Evolutionary conservation across 2,888 invertebrate genomes (phyloP), one percentile per base, ranked within the genome.

Genomic region (Ophion costatus): DNA sequence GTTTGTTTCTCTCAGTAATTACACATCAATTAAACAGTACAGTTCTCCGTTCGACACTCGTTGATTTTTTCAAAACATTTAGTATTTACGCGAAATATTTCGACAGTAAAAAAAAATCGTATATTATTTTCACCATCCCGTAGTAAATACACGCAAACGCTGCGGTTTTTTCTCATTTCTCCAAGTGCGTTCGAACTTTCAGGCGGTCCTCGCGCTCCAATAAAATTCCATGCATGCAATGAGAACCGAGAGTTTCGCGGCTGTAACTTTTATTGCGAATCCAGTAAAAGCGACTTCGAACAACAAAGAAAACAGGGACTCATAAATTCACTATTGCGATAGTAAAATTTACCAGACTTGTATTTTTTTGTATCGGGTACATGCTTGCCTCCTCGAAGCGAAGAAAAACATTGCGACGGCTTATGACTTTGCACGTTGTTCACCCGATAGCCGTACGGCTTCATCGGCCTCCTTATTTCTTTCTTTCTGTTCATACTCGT

Each of bases 391-490:
- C 7, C 56, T 59, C 2, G 24, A 14, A 64, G 24, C 20, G 45
- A 64, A 69, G 66, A 20, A 69, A 70, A 67, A 67, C 61, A 67
- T 38, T 22, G 33, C 76, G 73, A 73, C 45, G 63, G 57, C 77
- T 85, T 77, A 74, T 77, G 80, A 82, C 67, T 57, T 70, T 33
- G 56, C 67, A 29, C 76, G 56, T 73, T 76, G 79, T 82, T 82
- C 66, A 51, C 64, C 33, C 66, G 78, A 84, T 84, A 67, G 63
- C 83, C 79, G 24, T 82, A 82, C 82, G 82, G 85, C 85, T 85
- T 85, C 82, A 82, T 82, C 80, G 85, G 80, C 85, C 80, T 85
- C 73, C 63, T 81, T 81, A 59, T 45, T 74, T 83, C 38, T 61
- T 73, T 14, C 14, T 51, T 51, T 51, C 17, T 17, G 9, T 51